Conservation (phyloP, 2,888 invertebrate genomes). For the Zaprionus bogoriensis region DNA sequence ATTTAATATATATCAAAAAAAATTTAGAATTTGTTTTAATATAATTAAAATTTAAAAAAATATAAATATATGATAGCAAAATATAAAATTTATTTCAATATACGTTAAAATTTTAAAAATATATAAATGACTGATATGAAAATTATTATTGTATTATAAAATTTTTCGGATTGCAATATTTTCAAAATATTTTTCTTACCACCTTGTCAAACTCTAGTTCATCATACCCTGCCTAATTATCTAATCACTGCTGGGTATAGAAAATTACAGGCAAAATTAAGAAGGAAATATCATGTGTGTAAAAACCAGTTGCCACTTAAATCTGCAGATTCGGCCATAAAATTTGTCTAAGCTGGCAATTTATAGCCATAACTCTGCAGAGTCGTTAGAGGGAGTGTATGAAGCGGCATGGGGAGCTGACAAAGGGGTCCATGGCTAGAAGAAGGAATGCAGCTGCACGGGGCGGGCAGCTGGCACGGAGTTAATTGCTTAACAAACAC, state of each 20-base stretch:
- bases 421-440: not conserved
- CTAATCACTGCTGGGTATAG: not conserved
- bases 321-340: conserved; percentile 26
- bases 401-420: not conserved
- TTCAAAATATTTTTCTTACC: not conserved
- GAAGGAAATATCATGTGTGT: conserved; percentile 18
- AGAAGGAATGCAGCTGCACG: conserved; percentile 36
- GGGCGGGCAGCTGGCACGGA: conserved; percentile 38
- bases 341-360: conserved; percentile 49
- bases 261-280: conserved; percentile 1
- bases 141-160: too few species aligned
- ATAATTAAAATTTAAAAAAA: too few species aligned
- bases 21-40: too few species aligned
- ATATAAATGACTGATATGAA: too few species aligned
- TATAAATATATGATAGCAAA: too few species aligned
- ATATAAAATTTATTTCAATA: too few species aligned
- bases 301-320: conserved; percentile 57
- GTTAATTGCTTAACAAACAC: conserved; percentile 54
- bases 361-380: conserved; percentile 46
- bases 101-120: too few species aligned
- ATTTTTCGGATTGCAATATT: too few species aligned
- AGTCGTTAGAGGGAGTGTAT: not conserved
- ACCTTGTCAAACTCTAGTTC: not conserved
- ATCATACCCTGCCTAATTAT: not conserved
- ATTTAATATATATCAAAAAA: too few species aligned